Evolutionary conservation across 2,113 vertebrate genomes (phyloP), one percentile per base, ranked within the genome.

Genomic region (Typhlomys cinereus): DNA sequence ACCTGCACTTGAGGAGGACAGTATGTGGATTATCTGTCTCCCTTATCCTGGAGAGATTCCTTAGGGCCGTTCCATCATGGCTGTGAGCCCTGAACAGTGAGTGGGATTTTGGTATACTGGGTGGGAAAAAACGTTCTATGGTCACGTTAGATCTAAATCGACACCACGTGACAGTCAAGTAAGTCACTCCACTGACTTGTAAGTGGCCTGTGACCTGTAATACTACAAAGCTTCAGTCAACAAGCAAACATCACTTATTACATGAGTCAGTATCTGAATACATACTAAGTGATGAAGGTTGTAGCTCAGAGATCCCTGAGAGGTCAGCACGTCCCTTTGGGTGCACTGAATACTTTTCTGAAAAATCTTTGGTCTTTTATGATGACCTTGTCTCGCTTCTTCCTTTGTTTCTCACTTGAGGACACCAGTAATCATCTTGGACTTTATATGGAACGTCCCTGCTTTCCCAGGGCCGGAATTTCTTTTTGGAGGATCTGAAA

Each of bases 401-500:
- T 85, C 81, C 34, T 93, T 92, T 95, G 62, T 78, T 85, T 69
- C 81, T 74, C 64, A 25, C 64, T 62, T 50, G 18, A 70, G 29
- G 67, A 67, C 70, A 90, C n/a, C 39, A 50, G 85, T 66, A 90
- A 67, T 92, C 92, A 90, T 62, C 91, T 93, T 57, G 57, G 83
- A 87, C 93, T 95, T 92, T 90, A 61, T 90, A 85, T 89, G 93
- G 88, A 85, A 74, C 15, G 31, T 14, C 54, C 18, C 70, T 61
- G 59, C 70, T 76, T 82, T 92, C 78, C 70, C 41, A 57, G 46
- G 50, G 76, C 66, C 76, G 50, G n/a, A 34, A 61, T 91, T n/a
- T 86, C 81, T 69, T 91, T 95, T 89, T 76, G 76, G 85, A 95
- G 62, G 46, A 83, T 89, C 88, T 92, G 81, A 89, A 89, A 70